A percentile compares a stretch with the other conserved stretches of the same genome.
Conservation (phyloP, 1,140 invertebrate species). For the Caerostris extrusa region DNA sequence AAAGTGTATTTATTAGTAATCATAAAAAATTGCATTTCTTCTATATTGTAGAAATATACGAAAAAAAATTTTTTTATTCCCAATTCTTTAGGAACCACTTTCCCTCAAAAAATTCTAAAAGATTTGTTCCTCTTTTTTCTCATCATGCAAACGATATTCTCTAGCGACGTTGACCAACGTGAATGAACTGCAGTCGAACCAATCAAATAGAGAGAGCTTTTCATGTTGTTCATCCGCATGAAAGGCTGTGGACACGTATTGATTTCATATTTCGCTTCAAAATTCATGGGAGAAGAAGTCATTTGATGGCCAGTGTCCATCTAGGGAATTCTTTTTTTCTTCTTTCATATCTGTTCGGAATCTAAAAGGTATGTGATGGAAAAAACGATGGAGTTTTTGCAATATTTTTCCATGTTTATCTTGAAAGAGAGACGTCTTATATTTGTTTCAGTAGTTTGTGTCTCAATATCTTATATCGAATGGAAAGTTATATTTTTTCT, state of each 20-base stretch:
- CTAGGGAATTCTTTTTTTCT: slow-evolving; percentile 3
- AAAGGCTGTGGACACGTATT: slow-evolving; percentile 24
- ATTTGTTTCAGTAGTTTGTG: background rate
- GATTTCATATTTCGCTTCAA: slow-evolving; percentile 62
- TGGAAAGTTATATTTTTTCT: background rate
- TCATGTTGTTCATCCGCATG: slow-evolving; percentile 35
- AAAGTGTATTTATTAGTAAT: too few species aligned
- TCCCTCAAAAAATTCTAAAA: background rate
- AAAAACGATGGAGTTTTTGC: slow-evolving; percentile 9
- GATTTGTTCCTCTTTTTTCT: background rate
- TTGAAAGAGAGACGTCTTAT: background rate
- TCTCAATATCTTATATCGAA: background rate
- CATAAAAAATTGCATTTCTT: too few species aligned
- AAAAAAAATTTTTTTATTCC: background rate
- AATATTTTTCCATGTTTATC: slow-evolving; percentile 32
- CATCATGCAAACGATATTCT: slow-evolving; percentile 40
- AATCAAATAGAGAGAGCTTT: slow-evolving; percentile 70
- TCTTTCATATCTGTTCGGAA: background rate
- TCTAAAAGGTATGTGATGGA: slow-evolving; percentile 39
- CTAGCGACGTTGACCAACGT: slow-evolving; percentile 16
- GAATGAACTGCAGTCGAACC: slow-evolving; percentile 37
- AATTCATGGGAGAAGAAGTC: slow-evolving; percentile 23
- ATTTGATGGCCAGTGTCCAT: slow-evolving; percentile 47
- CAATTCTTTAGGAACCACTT: background rate
- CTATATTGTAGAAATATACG: background rate